Evolutionary conservation across 1,140 invertebrate genomes (phyloP), one percentile per base, ranked within the genome.

Genomic region (Leucophenga varia): DNA sequence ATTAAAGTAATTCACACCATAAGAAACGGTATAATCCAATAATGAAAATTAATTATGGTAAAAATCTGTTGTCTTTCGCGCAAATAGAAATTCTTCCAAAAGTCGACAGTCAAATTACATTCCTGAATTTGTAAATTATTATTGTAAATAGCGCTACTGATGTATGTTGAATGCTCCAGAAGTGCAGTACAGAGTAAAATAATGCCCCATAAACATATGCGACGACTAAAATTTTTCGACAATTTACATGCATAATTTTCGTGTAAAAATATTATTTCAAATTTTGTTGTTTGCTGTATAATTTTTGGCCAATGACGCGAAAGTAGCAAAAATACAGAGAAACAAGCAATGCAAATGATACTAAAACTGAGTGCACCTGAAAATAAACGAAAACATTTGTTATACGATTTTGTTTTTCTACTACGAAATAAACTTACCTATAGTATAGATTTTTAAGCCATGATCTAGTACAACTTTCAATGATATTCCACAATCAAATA

Each of bases 41-140:
- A 8, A 5, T 47, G 48, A n/a, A 61, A 73, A 2, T 49, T 41
- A n/a, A 73, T 47, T 0, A 73, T 45, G 0, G 58, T 38, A 18
- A 72, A 73, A 1, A 72, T 47, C 28, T 72, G 65, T 39, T 58
- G 61, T 0, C 70, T 45, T 32, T 73, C 70, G 1, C 70, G 56
- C 37, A 58, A 56, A 32, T 59, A 73, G 34, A 61, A 70, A 40
- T 73, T 72, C 3, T 61, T 20, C 69, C 69, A 72, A 40, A 73
- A 72, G 30, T 60, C 47, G 13, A 55, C 58, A 21, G 64, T 36
- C 36, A 73, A 42, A 4, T 73, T 63, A 39, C 70, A 73, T 17
- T 70, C 51, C 8, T 52, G 38, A 14, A 73, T 73, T 31, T 59
- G 65, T 20, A 56, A 37, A 13, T 70, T 44, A 47, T 72, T 73